Evolutionary conservation across 2,888 invertebrate genomes (phyloP).

Genomic region (Crioceris asparagi): DNA sequence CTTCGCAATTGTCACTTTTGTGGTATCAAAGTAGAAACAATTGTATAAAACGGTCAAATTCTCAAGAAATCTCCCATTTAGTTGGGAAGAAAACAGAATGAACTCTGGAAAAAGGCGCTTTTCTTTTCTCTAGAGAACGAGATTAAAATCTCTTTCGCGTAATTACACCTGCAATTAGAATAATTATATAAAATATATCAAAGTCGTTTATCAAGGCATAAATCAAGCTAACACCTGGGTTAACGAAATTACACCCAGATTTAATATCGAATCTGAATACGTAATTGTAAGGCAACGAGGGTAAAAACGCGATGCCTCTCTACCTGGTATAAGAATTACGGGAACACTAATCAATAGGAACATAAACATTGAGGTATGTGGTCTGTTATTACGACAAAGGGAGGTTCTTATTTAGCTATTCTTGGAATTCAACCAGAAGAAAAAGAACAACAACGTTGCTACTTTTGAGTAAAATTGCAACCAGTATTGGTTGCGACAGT

Average conservation of each 20-base stretch:
- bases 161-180: constrained; percentile 27
- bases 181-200: constrained; percentile 33
- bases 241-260: constrained; percentile 29
- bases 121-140: constrained; percentile 5
- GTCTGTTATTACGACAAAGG: no score
- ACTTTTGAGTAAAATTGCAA: no score
- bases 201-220: constrained; percentile 29
- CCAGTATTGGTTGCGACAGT: no score
- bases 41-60: no score
- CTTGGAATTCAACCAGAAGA: no score
- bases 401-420: no score
- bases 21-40: no score
- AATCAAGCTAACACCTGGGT: constrained; percentile 35
- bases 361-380: constrained; percentile 9
- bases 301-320: constrained; percentile 14
- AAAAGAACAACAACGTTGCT: no score
- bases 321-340: constrained; percentile 10
- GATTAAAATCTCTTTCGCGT: constrained; percentile 21
- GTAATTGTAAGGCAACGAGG: constrained; percentile 15
- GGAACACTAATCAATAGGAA: constrained; percentile 12
- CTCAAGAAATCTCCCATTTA: no score
- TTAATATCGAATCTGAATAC: constrained; percentile 24
- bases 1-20: no score
- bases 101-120: no score
- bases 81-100: no score